Conservation (phyloP, 2,888 invertebrate species). For the Megamerina dolium region DNA sequence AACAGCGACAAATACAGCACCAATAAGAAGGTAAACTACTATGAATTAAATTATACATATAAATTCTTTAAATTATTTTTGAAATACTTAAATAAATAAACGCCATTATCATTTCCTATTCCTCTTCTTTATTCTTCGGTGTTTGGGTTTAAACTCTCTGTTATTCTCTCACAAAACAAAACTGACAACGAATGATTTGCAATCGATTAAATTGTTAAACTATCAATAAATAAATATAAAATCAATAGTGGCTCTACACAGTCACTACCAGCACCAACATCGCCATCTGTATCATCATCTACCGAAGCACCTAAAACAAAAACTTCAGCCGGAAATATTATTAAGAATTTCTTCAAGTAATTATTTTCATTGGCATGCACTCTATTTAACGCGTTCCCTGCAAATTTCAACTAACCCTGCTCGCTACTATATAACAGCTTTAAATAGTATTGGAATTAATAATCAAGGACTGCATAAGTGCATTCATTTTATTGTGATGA, state of each 20-base stretch:
- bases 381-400: too few species aligned
- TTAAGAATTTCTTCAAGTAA: slow-evolving; percentile 97
- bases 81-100: too few species aligned
- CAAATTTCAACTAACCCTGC: too few species aligned
- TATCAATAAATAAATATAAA: slow-evolving; percentile 16
- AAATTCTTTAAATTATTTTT: too few species aligned
- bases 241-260: slow-evolving; percentile 26
- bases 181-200: neutral
- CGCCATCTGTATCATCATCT: slow-evolving; percentile 20
- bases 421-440: too few species aligned
- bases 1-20: slow-evolving; percentile 41
- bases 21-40: slow-evolving; percentile 52
- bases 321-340: slow-evolving; percentile 81
- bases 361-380: slow-evolving; percentile 34
- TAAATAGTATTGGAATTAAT: too few species aligned
- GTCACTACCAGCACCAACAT: slow-evolving; percentile 19
- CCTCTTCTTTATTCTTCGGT: slow-evolving; percentile 7
- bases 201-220: neutral
- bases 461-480: too few species aligned
- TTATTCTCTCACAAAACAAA: slow-evolving; percentile 1
- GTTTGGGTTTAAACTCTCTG: neutral
- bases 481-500: too few species aligned
- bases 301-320: slow-evolving; percentile 54
- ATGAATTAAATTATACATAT: neutral
- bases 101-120: neutral